Percentiles rank a stretch among this genome's conserved stretches.
Conservation (phyloP, 2,113 vertebrate species). For the Fukomys damarensis region DNA sequence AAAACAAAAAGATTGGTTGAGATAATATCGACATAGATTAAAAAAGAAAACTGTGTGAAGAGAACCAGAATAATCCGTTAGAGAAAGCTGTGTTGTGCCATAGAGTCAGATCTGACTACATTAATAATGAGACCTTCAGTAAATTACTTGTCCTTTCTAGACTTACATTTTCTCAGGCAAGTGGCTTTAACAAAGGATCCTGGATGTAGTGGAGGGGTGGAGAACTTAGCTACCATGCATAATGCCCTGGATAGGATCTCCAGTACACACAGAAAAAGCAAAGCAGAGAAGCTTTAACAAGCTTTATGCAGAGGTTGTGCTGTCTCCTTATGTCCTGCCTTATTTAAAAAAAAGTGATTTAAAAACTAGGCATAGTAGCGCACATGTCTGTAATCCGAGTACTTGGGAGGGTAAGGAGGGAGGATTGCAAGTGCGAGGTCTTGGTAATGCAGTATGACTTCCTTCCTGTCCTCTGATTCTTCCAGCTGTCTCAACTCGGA, state of each 20-base stretch:
- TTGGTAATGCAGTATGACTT: too few species aligned
- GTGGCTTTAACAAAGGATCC: background rate
- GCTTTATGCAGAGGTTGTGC: background rate
- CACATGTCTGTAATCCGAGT: background rate
- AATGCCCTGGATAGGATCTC: background rate
- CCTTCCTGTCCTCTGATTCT: slow-evolving; percentile 58
- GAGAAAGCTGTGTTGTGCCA: background rate
- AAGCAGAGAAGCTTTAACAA: slow-evolving; percentile 26
- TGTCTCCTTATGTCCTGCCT: background rate
- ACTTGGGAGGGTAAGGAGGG: background rate
- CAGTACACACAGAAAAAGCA: background rate
- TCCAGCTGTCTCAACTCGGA: slow-evolving; percentile 63
- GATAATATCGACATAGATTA: too few species aligned
- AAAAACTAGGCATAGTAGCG: background rate
- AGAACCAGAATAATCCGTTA: slow-evolving; percentile 21
- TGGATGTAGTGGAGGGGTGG: background rate
- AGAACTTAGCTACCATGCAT: background rate
- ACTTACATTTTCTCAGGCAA: background rate
- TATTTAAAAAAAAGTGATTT: background rate
- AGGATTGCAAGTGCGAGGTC: background rate
- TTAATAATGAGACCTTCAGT: background rate
- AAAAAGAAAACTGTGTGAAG: slow-evolving; percentile 35
- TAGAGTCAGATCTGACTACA: background rate
- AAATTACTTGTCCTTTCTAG: slow-evolving; percentile 34
- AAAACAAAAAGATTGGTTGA: too few species aligned